These are phyloP conservation scores for Megaceryle torquata DNA, from an alignment of 2,113 vertebrate genomes.

Conservation along the genomic window DNA sequence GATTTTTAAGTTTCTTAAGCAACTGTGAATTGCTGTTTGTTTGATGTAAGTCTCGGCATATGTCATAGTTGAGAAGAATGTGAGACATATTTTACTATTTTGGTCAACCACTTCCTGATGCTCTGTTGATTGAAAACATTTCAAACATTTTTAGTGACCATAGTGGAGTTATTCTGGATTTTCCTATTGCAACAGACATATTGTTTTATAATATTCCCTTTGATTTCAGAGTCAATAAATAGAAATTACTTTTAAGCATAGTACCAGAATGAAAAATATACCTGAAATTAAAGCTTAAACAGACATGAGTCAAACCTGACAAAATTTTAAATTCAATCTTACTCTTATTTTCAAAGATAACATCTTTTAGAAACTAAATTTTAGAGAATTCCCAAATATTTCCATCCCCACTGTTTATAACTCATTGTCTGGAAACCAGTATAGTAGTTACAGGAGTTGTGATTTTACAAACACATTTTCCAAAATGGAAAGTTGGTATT, in stretches of 20 bases:
- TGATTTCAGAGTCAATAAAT: background rate
- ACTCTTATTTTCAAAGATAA: background rate
- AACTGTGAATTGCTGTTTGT: background rate
- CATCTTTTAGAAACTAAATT: background rate
- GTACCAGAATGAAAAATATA: background rate
- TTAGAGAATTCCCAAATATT: background rate
- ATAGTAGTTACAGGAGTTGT: background rate
- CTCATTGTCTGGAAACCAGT: background rate
- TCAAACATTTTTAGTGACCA: background rate
- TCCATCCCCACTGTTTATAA: background rate
- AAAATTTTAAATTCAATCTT: background rate
- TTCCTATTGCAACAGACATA: background rate
- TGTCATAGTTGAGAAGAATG: background rate
- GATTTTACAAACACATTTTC: background rate
- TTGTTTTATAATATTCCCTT: background rate
- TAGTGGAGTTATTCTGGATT: background rate
- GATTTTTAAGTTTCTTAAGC: background rate
- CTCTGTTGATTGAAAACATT: background rate
- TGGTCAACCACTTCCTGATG: background rate
- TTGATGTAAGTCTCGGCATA: background rate
- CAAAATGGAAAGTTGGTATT: background rate
- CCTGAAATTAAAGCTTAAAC: background rate
- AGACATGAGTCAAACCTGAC: background rate
- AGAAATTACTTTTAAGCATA: background rate
- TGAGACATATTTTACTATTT: background rate